phyloP scores from a whole-genome alignment of 2,888 invertebrate species.

The Chrysotoxum bicinctum region DNA sequence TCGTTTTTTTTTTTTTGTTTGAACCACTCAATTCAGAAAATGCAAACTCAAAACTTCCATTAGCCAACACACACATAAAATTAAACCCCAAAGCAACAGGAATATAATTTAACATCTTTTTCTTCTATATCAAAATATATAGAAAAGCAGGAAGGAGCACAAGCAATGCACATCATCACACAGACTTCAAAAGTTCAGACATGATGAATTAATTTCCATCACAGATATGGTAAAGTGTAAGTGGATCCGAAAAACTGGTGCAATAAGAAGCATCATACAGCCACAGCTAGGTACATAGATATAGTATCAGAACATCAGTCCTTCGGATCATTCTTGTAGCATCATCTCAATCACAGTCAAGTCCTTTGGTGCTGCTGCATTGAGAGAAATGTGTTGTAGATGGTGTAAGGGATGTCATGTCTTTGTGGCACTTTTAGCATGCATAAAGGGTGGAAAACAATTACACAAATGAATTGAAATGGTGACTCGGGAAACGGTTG shows the following conservation, averaged over 20 bases:
- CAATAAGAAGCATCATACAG: conserved; percentile 7
- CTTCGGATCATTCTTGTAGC: conserved; percentile 3
- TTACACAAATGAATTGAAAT: conserved; percentile 68
- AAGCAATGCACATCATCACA: background rate
- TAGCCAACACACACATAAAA: conserved; percentile 12
- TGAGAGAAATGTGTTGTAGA: background rate
- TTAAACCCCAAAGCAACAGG: conserved; percentile 34
- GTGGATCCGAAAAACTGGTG: conserved; percentile 48
- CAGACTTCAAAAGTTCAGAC: conserved; percentile 38
- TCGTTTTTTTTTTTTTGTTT: background rate
- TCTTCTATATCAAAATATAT: background rate
- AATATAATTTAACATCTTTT: conserved; percentile 1
- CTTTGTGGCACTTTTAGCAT: conserved; percentile 46
- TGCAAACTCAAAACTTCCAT: conserved; percentile 12
- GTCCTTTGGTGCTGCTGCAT: conserved; percentile 3
- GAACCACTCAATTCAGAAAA: conserved; percentile 13
- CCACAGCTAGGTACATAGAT: background rate
- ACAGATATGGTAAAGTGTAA: conserved; percentile 48
- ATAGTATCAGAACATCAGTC: background rate
- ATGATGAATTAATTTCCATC: conserved; percentile 70
- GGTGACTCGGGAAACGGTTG: conserved; percentile 15
- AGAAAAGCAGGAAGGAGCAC: background rate
- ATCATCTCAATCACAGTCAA: conserved; percentile 48
- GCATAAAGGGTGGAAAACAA: conserved; percentile 59
- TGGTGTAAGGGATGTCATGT: conserved; percentile 24